Percentiles rank a stretch among this genome's conserved stretches.
Evolutionary conservation across 2,113 vertebrate genomes (phyloP).

Genomic region (Typhlomys cinereus): DNA sequence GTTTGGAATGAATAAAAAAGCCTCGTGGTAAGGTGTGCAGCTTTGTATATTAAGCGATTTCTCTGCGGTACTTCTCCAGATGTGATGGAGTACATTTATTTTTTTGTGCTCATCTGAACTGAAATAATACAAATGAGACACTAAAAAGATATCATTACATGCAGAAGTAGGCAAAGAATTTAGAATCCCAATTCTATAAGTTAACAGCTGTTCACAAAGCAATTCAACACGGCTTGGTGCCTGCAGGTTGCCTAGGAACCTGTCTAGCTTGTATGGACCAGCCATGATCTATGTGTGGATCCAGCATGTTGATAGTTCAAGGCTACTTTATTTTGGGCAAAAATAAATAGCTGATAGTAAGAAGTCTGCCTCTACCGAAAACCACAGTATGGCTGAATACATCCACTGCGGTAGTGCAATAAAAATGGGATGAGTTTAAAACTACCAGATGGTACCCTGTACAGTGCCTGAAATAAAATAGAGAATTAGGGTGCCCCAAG

Average conservation of each 20-base stretch:
- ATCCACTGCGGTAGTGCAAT: constrained; percentile 82
- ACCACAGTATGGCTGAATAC: constrained; percentile 78
- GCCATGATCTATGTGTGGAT: constrained; percentile 76
- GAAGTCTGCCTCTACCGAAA: constrained; percentile 80
- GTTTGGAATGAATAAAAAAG: constrained; percentile 71
- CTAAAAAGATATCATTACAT: constrained; percentile 82
- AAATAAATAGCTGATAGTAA: constrained; percentile 86
- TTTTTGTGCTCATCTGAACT: constrained; percentile 83
- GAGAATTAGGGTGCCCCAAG: constrained; percentile 98
- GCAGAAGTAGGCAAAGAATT: constrained; percentile 80
- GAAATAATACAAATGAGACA: constrained; percentile 86
- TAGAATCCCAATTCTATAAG: constrained; percentile 74
- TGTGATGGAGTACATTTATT: constrained; percentile 81
- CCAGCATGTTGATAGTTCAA: constrained; percentile 79
- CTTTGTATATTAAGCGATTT: constrained; percentile 82
- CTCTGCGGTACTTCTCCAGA: constrained; percentile 81
- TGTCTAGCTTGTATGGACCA: constrained; percentile 72
- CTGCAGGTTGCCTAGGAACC: constrained; percentile 70
- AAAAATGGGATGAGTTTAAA: constrained; percentile 90
- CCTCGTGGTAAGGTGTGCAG: constrained; percentile 79
- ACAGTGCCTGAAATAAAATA: constrained; percentile 98
- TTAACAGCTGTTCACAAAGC: constrained; percentile 68
- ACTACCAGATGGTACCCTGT: constrained; percentile 98
- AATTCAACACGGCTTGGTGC: constrained; percentile 62
- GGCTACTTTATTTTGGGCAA: constrained; percentile 84